Evolutionary conservation across 2,797 vertebrate species (phyloP), one percentile per base, ranked within the genome.

Genomic region (Sebastes alutus): DNA sequence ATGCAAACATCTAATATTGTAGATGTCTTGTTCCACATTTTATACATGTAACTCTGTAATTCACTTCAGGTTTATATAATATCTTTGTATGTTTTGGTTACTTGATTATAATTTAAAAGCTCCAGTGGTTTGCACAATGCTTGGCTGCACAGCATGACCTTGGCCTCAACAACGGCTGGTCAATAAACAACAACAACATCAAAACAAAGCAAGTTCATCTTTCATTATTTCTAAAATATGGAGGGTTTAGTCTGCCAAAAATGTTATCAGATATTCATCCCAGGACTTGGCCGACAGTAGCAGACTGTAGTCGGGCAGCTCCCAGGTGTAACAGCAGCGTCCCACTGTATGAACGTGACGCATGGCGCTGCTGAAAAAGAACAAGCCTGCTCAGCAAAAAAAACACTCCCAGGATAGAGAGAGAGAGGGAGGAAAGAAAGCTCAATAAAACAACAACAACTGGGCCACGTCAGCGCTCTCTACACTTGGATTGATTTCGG

Each of bases 331-430:
- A 69, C 67, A 11, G 68, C 79, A 33, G 59, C 4, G 27, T 75
- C 66, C 52, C 32, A 1, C 49, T 66, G 58, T 69, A 16, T 42
- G 54, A 78, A 77, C 32, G 38, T 81, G 85, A 86, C 52, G 59
- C 83, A 80, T 35, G 84, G 59, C 5, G 61, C 77, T 75, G 75
- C 80, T 84, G 75, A 75, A 64, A 87, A 65, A 80, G 59, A 88
- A 89, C 60, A 66, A 59, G 88, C 87, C 55, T 4, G 67, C 85
- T 92, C 88, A 90, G 90, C 90, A 85, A 66, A 86, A 74, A 72
- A 91, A 62, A 11, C 25, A 16, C 27, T 25, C 69, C 63, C 42
- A 33, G 65, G 72, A 78, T 33, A 12, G 14, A 68, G 20, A 8
- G 46, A 8, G 38, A 60, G 10, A 20, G 33, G 20, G 49, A 9